A percentile compares a stretch with the other conserved stretches of the same genome.
These are phyloP conservation scores for Rhombomys opimus DNA, from an alignment of 2,113 vertebrate species.

Conservation along the genomic window DNA sequence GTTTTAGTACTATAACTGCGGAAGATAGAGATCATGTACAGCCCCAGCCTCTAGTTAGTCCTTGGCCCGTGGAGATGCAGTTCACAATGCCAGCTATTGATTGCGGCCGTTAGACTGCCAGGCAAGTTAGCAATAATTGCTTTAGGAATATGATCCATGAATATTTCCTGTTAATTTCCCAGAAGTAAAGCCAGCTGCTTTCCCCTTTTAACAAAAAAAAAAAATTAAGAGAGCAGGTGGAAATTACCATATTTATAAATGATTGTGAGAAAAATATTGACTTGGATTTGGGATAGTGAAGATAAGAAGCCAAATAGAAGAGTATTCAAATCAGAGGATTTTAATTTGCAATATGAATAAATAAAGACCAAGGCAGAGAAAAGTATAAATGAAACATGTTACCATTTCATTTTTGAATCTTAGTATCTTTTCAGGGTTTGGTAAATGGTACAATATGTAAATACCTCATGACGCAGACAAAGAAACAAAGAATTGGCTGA, in stretches of 20 bases:
- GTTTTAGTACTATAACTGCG: conserved; percentile 40
- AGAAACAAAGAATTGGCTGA: not conserved
- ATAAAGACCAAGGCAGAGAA: conserved; percentile 1
- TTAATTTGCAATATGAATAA: conserved; percentile 39
- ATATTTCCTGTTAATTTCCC: conserved; percentile 76
- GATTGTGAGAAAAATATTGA: conserved; percentile 63
- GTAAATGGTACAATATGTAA: not conserved
- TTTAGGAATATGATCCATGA: conserved; percentile 74
- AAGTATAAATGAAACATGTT: not conserved
- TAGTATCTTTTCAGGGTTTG: conserved; percentile 13
- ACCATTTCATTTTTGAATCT: not conserved
- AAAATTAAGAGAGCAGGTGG: conserved; percentile 52
- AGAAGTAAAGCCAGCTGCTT: conserved; percentile 67
- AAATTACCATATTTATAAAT: conserved; percentile 70
- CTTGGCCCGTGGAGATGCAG: conserved; percentile 62
- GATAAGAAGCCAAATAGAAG: not conserved
- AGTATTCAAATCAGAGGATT: conserved; percentile 45
- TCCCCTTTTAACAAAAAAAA: conserved; percentile 61
- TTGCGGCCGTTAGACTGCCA: conserved; percentile 70
- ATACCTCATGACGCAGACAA: not conserved
- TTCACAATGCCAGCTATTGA: conserved; percentile 75
- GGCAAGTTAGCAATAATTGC: conserved; percentile 62
- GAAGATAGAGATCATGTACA: conserved; percentile 10
- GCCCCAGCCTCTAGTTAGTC: conserved; percentile 33
- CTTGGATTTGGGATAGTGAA: conserved; percentile 23